These are phyloP conservation scores for Morpho helenor DNA, from an alignment of 2,888 invertebrate species.

Conservation along the genomic window DNA sequence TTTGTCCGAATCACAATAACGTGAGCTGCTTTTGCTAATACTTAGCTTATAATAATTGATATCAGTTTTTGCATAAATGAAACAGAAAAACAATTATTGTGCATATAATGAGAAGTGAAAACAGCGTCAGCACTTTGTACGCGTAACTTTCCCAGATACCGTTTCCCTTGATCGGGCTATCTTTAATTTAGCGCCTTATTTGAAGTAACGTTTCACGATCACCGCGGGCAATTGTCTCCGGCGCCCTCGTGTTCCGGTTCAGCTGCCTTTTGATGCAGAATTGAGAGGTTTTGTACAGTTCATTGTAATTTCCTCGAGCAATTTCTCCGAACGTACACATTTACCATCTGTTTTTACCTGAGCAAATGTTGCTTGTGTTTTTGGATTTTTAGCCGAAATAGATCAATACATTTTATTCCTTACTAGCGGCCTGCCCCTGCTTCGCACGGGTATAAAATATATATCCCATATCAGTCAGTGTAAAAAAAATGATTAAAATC, in stretches of 20 bases:
- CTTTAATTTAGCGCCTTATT: constrained; percentile 22
- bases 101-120: constrained; percentile 2
- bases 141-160: constrained; percentile 5
- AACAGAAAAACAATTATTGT: background rate
- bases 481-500: no score
- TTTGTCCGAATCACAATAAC: no score
- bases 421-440: no score
- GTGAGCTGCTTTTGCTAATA: no score
- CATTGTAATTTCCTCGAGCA: constrained; percentile 25
- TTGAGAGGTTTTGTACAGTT: constrained; percentile 34
- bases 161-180: constrained; percentile 11
- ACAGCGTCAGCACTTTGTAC: constrained; percentile 4
- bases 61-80: no score
- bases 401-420: no score
- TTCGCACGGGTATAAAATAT: no score
- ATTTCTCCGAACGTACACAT: constrained; percentile 3
- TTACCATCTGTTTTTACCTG: background rate
- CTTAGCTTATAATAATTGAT: no score
- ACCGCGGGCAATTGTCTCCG: constrained; percentile 30
- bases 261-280: constrained; percentile 30
- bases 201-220: constrained; percentile 23
- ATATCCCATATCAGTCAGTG: no score
- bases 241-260: constrained; percentile 29
- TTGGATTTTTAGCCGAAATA: no score
- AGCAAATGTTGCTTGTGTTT: background rate